Conservation (phyloP, 2,113 vertebrate species). For the Channa argus region DNA sequence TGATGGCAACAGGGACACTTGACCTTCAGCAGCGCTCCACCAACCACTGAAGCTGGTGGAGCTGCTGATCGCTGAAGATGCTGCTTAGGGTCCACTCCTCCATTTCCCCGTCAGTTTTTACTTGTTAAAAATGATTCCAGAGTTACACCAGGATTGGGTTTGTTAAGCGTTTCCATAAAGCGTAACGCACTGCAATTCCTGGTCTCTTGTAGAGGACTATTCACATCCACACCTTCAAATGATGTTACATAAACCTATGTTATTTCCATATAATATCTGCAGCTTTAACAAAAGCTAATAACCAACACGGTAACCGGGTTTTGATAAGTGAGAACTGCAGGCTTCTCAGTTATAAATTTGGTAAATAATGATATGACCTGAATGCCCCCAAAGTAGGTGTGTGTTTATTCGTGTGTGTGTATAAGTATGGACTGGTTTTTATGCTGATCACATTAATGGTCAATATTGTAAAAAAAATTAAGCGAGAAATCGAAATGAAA, state of each 20-base stretch:
- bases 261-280: neutral
- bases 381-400: slow-evolving; percentile 26
- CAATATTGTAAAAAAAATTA: neutral
- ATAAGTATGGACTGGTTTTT: neutral
- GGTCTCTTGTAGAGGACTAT: slow-evolving; percentile 12
- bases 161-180: too few species aligned
- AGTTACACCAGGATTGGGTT: too few species aligned
- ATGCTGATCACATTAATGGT: neutral
- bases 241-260: neutral
- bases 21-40: too few species aligned
- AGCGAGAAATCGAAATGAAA: neutral
- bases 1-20: too few species aligned
- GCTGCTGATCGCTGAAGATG: too few species aligned
- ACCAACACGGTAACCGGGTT: neutral
- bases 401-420: neutral
- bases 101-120: too few species aligned
- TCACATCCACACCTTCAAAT: slow-evolving; percentile 20
- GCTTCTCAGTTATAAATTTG: slow-evolving; percentile 25
- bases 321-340: neutral
- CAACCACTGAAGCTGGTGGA: too few species aligned
- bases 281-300: slow-evolving; percentile 29
- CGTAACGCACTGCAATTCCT: neutral
- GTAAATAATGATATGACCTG: slow-evolving; percentile 33
- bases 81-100: too few species aligned
- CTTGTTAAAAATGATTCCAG: too few species aligned